Evolutionary conservation across 2,888 invertebrate species (phyloP).

Genomic region (Leptopilina drosophilae): DNA sequence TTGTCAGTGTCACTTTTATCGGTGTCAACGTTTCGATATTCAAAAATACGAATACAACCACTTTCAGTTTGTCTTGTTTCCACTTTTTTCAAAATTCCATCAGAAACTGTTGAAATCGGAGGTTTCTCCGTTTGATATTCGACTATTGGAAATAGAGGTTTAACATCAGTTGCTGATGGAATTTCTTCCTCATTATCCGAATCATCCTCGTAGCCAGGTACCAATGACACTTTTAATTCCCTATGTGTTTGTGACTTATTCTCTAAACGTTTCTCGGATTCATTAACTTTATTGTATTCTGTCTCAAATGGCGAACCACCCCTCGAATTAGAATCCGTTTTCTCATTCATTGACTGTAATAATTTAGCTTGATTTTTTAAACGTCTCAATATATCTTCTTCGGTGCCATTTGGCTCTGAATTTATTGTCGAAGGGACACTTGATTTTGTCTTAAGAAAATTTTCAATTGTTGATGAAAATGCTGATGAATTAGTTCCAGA

Average conservation of each 20-base stretch:
- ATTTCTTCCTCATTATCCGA: conserved; percentile 77
- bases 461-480: not conserved
- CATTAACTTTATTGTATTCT: conserved; percentile 43
- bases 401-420: conserved; percentile 63
- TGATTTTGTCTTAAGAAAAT: not conserved
- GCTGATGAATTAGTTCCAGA: conserved; percentile 36
- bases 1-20: conserved; percentile 50
- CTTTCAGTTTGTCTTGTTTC: conserved; percentile 59
- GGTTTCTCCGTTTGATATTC: conserved; percentile 64
- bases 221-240: conserved; percentile 74
- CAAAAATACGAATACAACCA: conserved; percentile 62
- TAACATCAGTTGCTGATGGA: conserved; percentile 64
- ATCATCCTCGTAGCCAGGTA: conserved; percentile 80
- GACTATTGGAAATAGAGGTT: conserved; percentile 78
- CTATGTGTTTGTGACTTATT: not conserved
- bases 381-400: conserved; percentile 74
- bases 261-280: conserved; percentile 13
- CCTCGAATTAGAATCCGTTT: conserved; percentile 62
- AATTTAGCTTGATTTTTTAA: conserved; percentile 76
- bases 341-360: conserved; percentile 74
- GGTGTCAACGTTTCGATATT: conserved; percentile 55
- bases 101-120: not conserved
- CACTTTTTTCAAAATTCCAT: conserved; percentile 54
- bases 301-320: conserved; percentile 41
- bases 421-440: not conserved